These are phyloP conservation scores for Syndactyla subalaris DNA, from an alignment of 2,797 vertebrate species.

Conservation along the genomic window DNA sequence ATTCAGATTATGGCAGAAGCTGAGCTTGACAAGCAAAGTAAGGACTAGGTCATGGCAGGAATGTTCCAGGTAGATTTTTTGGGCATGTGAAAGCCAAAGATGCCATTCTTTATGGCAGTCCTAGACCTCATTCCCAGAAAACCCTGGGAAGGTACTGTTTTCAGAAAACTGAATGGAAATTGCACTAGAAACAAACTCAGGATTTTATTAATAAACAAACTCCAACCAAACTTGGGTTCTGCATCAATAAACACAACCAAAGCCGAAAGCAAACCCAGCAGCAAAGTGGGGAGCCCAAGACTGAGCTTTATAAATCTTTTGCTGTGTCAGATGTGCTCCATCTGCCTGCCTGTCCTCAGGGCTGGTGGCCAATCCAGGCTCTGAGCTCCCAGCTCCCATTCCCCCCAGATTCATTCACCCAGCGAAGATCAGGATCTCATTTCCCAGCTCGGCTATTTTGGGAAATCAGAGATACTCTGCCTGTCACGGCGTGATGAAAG, in stretches of 20 bases:
- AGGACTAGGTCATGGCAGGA: neutral
- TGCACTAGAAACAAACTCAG: neutral
- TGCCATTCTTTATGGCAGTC: neutral
- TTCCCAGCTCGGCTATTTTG: neutral
- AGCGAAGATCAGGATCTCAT: neutral
- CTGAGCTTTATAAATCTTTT: accelerated
- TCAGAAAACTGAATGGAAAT: neutral
- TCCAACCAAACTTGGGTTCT: neutral
- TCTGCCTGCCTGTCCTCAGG: neutral
- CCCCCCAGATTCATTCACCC: neutral
- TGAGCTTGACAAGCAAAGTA: neutral
- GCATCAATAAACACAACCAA: neutral
- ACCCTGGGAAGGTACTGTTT: neutral
- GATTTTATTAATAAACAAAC: neutral
- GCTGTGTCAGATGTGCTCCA: neutral
- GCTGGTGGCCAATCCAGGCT: neutral
- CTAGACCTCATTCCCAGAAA: neutral
- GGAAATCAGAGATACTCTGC: neutral
- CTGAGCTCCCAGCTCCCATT: accelerated
- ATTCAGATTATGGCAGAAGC: neutral
- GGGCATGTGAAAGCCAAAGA: neutral
- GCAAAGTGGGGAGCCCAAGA: accelerated
- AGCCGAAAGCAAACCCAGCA: neutral
- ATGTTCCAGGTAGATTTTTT: neutral
- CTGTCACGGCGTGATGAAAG: neutral